Conservation (phyloP, 2,113 vertebrate species). For the Gymnarchus niloticus region DNA sequence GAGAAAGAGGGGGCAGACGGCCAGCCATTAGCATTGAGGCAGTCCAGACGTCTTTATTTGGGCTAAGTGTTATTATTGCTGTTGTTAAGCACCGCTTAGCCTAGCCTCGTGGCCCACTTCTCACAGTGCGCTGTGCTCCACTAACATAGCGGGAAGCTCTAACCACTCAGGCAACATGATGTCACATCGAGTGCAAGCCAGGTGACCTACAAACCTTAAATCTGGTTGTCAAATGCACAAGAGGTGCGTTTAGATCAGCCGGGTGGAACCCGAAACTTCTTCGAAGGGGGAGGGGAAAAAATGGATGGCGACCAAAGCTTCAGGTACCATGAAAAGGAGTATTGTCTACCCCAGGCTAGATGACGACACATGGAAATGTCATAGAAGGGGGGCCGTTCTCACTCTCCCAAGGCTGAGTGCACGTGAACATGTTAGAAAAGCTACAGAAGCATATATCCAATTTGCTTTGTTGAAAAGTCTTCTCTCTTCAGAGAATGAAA, state of each 20-base stretch:
- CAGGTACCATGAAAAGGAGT: neutral
- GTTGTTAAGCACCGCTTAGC: conserved; percentile 58
- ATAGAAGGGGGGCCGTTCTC: neutral
- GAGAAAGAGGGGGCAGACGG: neutral
- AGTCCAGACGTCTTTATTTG: conserved; percentile 60
- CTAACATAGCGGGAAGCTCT: neutral
- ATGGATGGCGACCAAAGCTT: too few relatives aligned
- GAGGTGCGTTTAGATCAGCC: neutral
- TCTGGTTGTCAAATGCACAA: neutral
- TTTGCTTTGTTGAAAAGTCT: neutral
- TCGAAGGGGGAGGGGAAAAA: neutral
- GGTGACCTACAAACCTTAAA: too few relatives aligned
- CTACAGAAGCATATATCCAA: neutral
- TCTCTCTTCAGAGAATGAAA: neutral
- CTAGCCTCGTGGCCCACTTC: conserved; percentile 36
- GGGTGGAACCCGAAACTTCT: neutral
- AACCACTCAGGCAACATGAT: neutral
- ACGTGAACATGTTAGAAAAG: neutral
- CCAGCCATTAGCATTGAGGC: conserved; percentile 44
- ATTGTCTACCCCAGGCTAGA: neutral
- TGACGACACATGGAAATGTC: neutral
- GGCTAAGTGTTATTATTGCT: conserved; percentile 43
- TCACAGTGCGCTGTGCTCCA: conserved; percentile 25
- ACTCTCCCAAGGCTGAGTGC: neutral
- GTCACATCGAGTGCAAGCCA: too few relatives aligned